Conservation (phyloP, 2,113 vertebrate species). For the Chaenogobius annularis region DNA sequence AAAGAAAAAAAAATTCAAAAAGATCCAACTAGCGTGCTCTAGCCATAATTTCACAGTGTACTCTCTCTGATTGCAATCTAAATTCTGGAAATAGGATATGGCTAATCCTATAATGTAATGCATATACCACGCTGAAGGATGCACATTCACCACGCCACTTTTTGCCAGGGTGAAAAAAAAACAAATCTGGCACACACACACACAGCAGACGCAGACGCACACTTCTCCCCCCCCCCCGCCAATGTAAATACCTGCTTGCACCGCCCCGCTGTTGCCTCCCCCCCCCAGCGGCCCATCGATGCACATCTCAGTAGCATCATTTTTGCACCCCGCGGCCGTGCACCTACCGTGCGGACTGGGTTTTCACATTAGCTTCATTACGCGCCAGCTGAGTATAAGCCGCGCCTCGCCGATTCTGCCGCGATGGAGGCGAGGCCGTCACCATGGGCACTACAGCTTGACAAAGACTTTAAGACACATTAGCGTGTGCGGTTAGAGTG, state of each 20-base stretch:
- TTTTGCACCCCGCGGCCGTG: too few species aligned
- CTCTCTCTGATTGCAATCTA: conserved; percentile 92
- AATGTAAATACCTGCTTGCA: conserved; percentile 62
- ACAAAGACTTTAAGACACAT: too few species aligned
- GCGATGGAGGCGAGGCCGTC: too few species aligned
- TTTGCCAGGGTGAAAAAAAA: conserved; percentile 42
- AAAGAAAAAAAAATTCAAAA: conserved; percentile 75
- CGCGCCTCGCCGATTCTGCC: too few species aligned
- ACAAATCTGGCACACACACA: conserved; percentile 6
- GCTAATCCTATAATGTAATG: conserved; percentile 73
- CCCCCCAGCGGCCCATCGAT: conserved; percentile 28
- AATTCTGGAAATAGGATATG: conserved; percentile 89
- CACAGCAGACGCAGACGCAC: conserved; percentile 21
- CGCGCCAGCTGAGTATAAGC: not conserved
- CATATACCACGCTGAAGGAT: conserved; percentile 64
- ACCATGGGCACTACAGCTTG: not conserved
- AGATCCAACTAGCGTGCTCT: conserved; percentile 78
- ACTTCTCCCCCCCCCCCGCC: too few species aligned
- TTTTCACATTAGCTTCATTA: not conserved
- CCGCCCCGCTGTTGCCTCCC: conserved; percentile 38
- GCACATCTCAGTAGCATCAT: conserved; percentile 71
- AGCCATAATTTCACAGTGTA: conserved; percentile 88
- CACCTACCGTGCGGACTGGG: too few species aligned
- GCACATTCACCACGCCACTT: conserved; percentile 57
- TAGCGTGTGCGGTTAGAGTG: too few species aligned